A percentile compares a stretch with the other conserved stretches of the same genome.
phyloP scores from a whole-genome alignment of 2,888 invertebrate genomes.

The Chesias legatella region DNA sequence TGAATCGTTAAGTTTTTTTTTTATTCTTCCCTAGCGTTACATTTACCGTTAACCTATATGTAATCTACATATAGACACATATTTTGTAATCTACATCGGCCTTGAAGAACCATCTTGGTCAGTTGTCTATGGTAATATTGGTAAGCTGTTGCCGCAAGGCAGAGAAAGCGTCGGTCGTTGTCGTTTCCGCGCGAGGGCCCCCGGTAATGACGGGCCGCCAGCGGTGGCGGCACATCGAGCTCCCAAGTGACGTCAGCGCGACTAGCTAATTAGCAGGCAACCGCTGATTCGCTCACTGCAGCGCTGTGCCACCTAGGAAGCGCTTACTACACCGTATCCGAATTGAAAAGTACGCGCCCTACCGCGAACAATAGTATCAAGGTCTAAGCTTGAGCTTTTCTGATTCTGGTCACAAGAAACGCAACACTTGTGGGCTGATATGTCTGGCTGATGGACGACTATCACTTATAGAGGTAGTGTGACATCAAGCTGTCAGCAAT shows the following conservation, averaged over 20 bases:
- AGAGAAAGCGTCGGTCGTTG: conserved; percentile 77
- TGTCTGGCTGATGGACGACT: no score
- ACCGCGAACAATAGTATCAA: no score
- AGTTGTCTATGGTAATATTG: conserved; percentile 33
- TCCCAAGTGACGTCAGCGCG: conserved; percentile 67
- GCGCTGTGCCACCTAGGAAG: conserved; percentile 63
- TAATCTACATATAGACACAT: not conserved
- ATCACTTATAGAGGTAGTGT: no score
- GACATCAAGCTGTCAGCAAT: no score
- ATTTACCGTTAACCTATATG: no score
- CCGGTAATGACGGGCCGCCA: conserved; percentile 59
- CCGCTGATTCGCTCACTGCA: conserved; percentile 54
- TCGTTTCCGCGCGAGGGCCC: conserved; percentile 76
- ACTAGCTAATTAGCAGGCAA: conserved; percentile 71
- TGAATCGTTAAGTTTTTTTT: no score
- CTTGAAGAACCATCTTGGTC: conserved; percentile 46
- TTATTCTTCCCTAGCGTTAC: no score
- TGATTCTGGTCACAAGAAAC: no score
- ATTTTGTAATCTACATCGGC: conserved; percentile 27
- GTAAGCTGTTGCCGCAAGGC: conserved; percentile 41
- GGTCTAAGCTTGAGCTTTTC: no score
- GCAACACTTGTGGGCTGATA: no score
- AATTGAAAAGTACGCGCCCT: conserved; percentile 39
- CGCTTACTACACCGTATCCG: conserved; percentile 67
- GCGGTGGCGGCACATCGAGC: conserved; percentile 36